These are phyloP conservation scores for Salvator merianae DNA, from an alignment of 2,113 vertebrate genomes.

Conservation along the genomic window DNA sequence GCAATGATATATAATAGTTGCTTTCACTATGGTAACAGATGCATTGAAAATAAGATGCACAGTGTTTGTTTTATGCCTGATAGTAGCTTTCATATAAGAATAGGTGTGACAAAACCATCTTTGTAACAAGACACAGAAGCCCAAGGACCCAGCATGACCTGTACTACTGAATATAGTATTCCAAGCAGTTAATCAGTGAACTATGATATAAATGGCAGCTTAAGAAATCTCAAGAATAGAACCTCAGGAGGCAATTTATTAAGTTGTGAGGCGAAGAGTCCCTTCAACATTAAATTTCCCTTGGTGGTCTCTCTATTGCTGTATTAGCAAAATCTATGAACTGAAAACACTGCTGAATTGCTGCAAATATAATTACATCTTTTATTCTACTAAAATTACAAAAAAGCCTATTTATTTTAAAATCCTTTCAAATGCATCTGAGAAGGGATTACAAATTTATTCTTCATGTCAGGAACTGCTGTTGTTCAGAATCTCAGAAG, in stretches of 20 bases:
- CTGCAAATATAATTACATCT: slow-evolving; percentile 2
- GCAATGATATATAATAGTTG: neutral
- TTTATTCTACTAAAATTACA: neutral
- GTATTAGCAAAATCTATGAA: slow-evolving; percentile 51
- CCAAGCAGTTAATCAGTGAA: slow-evolving; percentile 23
- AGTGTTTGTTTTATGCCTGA: slow-evolving; percentile 24
- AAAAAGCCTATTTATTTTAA: slow-evolving; percentile 13
- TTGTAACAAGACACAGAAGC: neutral
- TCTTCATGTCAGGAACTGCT: neutral
- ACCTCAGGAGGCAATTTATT: slow-evolving; percentile 41
- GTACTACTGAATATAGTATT: slow-evolving; percentile 4
- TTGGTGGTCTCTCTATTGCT: slow-evolving; percentile 38
- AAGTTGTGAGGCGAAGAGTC: slow-evolving; percentile 55
- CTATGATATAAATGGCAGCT: slow-evolving; percentile 37
- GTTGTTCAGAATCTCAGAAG: too few relatives aligned
- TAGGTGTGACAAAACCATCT: slow-evolving; percentile 25
- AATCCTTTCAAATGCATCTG: slow-evolving; percentile 3
- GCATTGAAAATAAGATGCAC: slow-evolving; percentile 5
- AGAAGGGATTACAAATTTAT: neutral
- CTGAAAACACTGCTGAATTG: slow-evolving; percentile 44
- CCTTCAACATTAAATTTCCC: slow-evolving; percentile 64
- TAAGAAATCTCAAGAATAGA: slow-evolving; percentile 54
- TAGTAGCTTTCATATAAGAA: slow-evolving; percentile 48
- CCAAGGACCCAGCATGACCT: slow-evolving; percentile 35
- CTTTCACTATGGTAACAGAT: neutral